A percentile compares a stretch with the other conserved stretches of the same genome.
Evolutionary conservation across 2,797 vertebrate genomes (phyloP).

Genomic region (Myotis daubentonii): DNA sequence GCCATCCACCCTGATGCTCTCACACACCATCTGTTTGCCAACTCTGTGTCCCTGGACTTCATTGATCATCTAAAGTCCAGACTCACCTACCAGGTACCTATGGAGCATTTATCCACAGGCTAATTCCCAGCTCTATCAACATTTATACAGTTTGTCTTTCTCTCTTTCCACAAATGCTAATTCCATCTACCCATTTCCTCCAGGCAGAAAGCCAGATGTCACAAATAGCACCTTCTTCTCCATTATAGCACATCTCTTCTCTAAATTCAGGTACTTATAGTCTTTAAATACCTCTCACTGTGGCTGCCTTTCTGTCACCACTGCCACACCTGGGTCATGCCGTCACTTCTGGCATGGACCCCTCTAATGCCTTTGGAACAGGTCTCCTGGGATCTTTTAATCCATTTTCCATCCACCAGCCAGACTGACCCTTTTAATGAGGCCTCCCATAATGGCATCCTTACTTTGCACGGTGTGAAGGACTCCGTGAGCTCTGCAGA

Average conservation of each 20-base stretch:
- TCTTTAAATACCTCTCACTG: too few relatives aligned
- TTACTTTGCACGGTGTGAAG: background rate
- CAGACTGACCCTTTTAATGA: background rate
- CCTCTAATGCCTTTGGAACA: background rate
- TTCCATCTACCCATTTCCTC: background rate
- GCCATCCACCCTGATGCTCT: background rate
- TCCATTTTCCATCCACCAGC: background rate
- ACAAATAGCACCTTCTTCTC: background rate
- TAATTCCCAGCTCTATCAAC: background rate
- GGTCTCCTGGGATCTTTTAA: background rate
- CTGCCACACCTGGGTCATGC: too few relatives aligned
- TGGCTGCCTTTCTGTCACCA: background rate
- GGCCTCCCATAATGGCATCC: background rate
- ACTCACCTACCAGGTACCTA: background rate
- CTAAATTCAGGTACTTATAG: background rate
- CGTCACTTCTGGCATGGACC: background rate
- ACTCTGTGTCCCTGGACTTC: background rate
- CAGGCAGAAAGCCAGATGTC: background rate
- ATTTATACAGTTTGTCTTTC: background rate
- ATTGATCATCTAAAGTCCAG: background rate
- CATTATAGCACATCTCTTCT: rapidly evolving
- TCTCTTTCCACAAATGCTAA: background rate
- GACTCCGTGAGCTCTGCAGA: rapidly evolving
- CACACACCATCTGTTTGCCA: background rate
- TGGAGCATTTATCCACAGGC: background rate